Evolutionary conservation across 2,888 invertebrate species (phyloP).

Genomic region (Euplexia lucipara): DNA sequence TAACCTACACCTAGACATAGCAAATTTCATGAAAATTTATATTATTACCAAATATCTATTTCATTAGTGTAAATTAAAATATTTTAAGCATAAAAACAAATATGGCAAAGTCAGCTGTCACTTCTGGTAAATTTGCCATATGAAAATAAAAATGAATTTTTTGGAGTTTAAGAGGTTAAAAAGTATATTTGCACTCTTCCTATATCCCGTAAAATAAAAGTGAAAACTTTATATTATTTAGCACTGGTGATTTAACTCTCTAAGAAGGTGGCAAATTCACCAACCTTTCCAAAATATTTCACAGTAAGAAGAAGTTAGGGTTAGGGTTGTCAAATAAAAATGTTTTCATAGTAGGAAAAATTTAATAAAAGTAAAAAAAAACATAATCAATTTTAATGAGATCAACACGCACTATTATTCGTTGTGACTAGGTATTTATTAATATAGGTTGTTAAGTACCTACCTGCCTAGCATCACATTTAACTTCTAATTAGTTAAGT

Average conservation of each 20-base stretch:
- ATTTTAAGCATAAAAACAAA: background rate
- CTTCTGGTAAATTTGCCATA: constrained; percentile 8
- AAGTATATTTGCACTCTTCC: constrained; percentile 7
- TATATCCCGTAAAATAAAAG: constrained; percentile 7
- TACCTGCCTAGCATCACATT: background rate
- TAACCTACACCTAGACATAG: no score
- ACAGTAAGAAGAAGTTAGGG: background rate
- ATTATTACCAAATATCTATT: no score
- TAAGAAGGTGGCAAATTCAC: constrained; percentile 36
- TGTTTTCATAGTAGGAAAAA: no score
- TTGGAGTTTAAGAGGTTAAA: constrained; percentile 9
- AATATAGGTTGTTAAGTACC: no score
- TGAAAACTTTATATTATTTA: constrained; percentile 19
- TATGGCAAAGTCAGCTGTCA: constrained; percentile 15
- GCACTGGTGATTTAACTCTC: constrained; percentile 31
- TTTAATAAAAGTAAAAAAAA: no score
- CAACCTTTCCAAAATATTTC: constrained; percentile 17
- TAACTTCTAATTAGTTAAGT: constrained; percentile 8
- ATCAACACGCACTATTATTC: no score
- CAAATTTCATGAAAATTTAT: no score
- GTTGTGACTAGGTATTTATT: no score
- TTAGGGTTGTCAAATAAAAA: no score
- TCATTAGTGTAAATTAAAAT: constrained; percentile 4
- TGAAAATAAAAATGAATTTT: background rate
- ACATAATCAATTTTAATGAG: no score